Conservation (phyloP, 2,113 vertebrate species). For the Burhinus oedicnemus region DNA sequence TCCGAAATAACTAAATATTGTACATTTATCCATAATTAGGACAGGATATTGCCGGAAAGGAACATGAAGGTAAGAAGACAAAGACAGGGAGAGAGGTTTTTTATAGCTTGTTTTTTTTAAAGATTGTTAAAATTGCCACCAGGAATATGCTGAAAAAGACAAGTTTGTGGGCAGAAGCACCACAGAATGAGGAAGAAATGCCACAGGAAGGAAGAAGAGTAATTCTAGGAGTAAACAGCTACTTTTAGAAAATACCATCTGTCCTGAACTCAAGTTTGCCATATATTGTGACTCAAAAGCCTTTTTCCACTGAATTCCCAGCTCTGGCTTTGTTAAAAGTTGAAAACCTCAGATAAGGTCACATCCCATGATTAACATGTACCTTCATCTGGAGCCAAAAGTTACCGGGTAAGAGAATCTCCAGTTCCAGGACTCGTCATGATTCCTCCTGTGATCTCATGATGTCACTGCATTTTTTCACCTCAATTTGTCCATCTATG, state of each 20-base stretch:
- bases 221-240: conserved; percentile 66
- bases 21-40: neutral
- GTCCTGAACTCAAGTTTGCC: conserved; percentile 23
- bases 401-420: neutral
- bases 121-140: neutral
- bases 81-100: neutral
- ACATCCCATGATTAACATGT: neutral
- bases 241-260: conserved; percentile 67
- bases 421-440: neutral
- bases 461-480: neutral
- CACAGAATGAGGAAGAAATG: conserved; percentile 39
- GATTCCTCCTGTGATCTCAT: neutral
- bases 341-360: neutral
- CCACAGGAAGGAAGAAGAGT: conserved; percentile 62
- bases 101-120: neutral
- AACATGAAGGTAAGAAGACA: neutral
- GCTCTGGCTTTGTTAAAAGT: neutral
- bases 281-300: conserved; percentile 4
- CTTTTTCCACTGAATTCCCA: neutral
- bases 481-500: neutral
- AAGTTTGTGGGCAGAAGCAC: conserved; percentile 38
- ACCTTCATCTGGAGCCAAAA: neutral
- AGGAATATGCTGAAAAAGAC: conserved; percentile 53
- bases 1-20: neutral
- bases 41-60: neutral